A percentile compares a stretch with the other conserved stretches of the same genome.
Evolutionary conservation across 1,140 invertebrate genomes (phyloP).

Genomic region (Nymphalis io): DNA sequence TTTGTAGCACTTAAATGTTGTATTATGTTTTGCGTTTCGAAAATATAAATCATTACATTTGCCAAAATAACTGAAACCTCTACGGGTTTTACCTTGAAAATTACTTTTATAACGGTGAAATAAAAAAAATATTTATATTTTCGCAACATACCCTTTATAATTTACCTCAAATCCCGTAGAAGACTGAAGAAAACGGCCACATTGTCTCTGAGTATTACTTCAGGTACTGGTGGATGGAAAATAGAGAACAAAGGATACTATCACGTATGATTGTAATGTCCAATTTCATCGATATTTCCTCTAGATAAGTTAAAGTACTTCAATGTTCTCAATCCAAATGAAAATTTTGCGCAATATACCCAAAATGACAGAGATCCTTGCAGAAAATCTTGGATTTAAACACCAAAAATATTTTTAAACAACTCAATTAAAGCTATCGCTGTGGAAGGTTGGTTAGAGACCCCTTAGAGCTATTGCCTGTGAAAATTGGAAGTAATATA

Average conservation of each 20-base stretch:
- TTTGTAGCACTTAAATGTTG: conserved; percentile 40
- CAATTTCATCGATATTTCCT: not conserved
- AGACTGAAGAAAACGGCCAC: conserved; percentile 71
- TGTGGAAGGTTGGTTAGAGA: too few species aligned
- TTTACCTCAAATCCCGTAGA: conserved; percentile 42
- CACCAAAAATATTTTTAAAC: too few species aligned
- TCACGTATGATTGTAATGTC: conserved; percentile 21
- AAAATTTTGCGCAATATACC: too few species aligned
- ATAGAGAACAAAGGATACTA: conserved; percentile 35
- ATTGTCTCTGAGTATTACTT: conserved; percentile 97
- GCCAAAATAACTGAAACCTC: not conserved
- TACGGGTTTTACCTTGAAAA: too few species aligned
- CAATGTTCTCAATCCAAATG: too few species aligned
- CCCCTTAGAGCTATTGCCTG: too few species aligned
- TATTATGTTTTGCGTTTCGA: conserved; percentile 38
- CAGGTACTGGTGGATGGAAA: conserved; percentile 93
- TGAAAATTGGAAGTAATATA: not conserved
- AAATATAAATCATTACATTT: conserved; percentile 9
- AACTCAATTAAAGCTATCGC: too few species aligned
- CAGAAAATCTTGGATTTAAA: too few species aligned
- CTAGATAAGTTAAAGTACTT: too few species aligned
- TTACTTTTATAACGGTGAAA: too few species aligned
- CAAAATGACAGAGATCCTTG: not conserved
- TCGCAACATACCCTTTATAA: conserved; percentile 37
- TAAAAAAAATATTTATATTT: conserved; percentile 1